Evolutionary conservation across 2,113 vertebrate species (phyloP), one percentile per base, ranked within the genome.

Genomic region (Cyphomyrus discorhynchus): DNA sequence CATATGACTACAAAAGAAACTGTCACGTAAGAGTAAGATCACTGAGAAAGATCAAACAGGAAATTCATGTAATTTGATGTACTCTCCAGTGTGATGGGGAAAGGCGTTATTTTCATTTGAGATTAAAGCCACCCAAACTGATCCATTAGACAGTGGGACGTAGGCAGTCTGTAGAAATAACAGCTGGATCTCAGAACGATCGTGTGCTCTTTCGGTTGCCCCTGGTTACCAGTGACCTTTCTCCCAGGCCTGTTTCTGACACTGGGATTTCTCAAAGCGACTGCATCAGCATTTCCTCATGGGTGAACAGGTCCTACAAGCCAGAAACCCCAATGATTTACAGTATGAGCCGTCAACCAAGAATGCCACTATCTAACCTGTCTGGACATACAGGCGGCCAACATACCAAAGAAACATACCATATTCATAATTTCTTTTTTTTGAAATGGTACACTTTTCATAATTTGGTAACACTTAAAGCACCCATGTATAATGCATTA

Each of bases 181-280:
- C 62, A 31, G 27, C 62, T 31, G 49, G n/a, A 70, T 35, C 45
- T 89, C 27, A 21, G 89, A 70, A 6, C 46, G 85, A 19, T 45
- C 15, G 27, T 1, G 27, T 24, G 47, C 46, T 45, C 70, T 66
- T 62, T 56, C 19, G 52, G 49, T 53, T 49, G 46, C 86, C 90
- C 85, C 9, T 39, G 77, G 86, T 84, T 46, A n/a, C 52, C n/a
- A 21, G 52, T 86, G 50, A 88, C 87, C 87, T 86, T 88, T 84
- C 8, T 83, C 5, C 31, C 24, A 24, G 62, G 47, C 47, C 66
- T 49, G n/a, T 88, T 62, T n/a, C 42, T 87, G 83, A 82, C 85
- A 11, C 42, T 47, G 74, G 53, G 15, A 89, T 80, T 89, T 89
- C 87, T 86, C 87, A 88, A 62, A 86, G 89, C 52, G 42, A 88